Evolutionary conservation across 1,140 invertebrate genomes (phyloP).

Genomic region (Ridgeia piscesae): DNA sequence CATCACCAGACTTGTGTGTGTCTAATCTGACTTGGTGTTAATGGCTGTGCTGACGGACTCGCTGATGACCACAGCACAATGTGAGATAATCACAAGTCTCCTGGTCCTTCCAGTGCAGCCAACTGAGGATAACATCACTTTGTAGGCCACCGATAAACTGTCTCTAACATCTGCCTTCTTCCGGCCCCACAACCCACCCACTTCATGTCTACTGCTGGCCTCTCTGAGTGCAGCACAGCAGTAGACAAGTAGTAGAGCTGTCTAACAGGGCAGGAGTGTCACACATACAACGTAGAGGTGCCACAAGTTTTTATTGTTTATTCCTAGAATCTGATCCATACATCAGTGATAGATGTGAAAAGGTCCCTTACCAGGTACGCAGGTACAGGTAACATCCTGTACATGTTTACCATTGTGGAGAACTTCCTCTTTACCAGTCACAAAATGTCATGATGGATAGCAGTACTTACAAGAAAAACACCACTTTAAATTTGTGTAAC

Average conservation of each 20-base stretch:
- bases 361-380: neutral
- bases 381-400: neutral
- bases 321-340: neutral
- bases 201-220: too few species aligned
- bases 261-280: neutral
- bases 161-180: neutral
- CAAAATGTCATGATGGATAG: neutral
- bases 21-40: neutral
- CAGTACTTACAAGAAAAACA: neutral
- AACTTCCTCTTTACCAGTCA: neutral
- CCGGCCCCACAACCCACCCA: neutral
- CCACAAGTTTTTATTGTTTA: neutral
- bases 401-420: neutral
- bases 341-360: neutral
- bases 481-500: neutral
- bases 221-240: neutral
- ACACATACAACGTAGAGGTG: neutral
- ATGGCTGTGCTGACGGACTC: neutral
- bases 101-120: neutral
- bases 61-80: neutral
- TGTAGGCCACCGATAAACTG: neutral
- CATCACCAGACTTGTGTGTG: neutral
- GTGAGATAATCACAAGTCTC: neutral
- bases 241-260: neutral
- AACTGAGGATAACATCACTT: neutral